Evolutionary conservation across 2,113 vertebrate genomes (phyloP), one percentile per base, ranked within the genome.

Genomic region (Notothenia coriiceps): DNA sequence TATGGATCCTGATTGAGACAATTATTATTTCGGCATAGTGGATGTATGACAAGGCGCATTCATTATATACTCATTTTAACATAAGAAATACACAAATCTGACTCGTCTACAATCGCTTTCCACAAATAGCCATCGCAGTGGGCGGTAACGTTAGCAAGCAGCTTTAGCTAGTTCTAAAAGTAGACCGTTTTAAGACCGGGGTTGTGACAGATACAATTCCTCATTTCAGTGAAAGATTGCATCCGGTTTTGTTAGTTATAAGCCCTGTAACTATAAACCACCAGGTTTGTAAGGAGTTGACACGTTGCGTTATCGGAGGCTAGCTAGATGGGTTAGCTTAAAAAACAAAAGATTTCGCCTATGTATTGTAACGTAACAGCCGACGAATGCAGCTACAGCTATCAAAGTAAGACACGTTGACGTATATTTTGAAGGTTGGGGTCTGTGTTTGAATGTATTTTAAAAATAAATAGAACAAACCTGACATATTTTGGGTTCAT

Each of bases 401-500:
- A 20, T 6, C 2, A 43, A 2, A 43, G 10, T 17, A 4, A 33
- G 10, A 0, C 8, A 0, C 0, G 0, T 1, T 46, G 25, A 0
- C 15, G 15, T n/a, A 3, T 43, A 18, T 22, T 0, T 18, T 15
- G 25, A 29, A 12, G 29, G 20, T 29, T 3, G 5, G 2, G 1
- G 11, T 22, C 1, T 50, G 5, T n/a, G 25, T 43, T 43, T 9
- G 1, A n/a, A 5, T 49, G 1, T 25, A 6, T 18, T 1, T 33
- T 5, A 2, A 10, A 11, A 7, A 29, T 51, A 15, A 46, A 12
- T 13, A 5, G 2, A 25, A 89, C 92, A 44, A 51, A 93, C 92
- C 90, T 91, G 83, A 70, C 82, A 52, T 67, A 1, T 72, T 57
- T 74, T 7, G 29, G 55, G 75, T 20, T 89, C 85, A 86, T 88